Percentiles rank a stretch among this genome's conserved stretches.
These are phyloP conservation scores for Caenorhabditis sp. DNA, from an alignment of 2,888 invertebrate genomes.

Conservation along the genomic window DNA sequence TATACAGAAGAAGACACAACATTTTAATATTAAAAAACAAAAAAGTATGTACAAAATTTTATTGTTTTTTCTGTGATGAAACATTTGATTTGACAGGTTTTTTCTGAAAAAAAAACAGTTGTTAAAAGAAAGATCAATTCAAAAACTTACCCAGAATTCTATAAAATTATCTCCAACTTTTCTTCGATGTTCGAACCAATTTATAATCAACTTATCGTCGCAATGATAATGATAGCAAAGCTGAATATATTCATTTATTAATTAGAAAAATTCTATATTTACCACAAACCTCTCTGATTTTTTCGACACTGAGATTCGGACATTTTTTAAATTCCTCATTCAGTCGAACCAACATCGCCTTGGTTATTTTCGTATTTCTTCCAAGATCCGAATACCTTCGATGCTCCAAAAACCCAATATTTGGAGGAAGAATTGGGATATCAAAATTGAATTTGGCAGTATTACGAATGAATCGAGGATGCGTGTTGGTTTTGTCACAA, in stretches of 20 bases:
- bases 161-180: background rate
- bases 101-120: background rate
- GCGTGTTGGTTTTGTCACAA: background rate
- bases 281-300: background rate
- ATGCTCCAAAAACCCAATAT: background rate
- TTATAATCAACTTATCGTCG: background rate
- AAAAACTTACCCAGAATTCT: background rate
- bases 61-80: no score
- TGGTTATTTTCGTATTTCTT: background rate
- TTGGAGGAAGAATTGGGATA: background rate
- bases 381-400: background rate
- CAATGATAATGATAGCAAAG: background rate
- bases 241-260: background rate
- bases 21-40: no score
- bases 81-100: background rate
- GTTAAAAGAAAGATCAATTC: background rate
- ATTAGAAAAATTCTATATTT: background rate
- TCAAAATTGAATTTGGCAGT: background rate
- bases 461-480: background rate
- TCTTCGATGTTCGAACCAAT: background rate
- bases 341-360: background rate
- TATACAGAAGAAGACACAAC: background rate
- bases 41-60: no score
- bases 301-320: background rate
- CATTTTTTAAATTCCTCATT: background rate